These are phyloP conservation scores for Phorcus lineatus DNA, from an alignment of 2,888 invertebrate genomes.

Conservation along the genomic window DNA sequence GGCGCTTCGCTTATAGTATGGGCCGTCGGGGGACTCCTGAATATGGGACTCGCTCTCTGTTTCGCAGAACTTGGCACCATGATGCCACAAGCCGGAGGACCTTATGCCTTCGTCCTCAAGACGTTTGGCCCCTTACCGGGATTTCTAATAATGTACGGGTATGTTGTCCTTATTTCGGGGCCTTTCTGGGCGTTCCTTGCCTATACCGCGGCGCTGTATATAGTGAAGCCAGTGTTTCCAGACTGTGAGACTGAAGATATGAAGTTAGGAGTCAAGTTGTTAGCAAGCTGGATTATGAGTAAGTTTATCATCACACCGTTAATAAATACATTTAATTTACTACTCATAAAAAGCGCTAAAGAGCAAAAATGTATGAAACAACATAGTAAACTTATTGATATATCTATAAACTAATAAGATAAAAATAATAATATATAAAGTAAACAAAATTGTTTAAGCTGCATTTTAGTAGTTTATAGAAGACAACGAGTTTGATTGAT, in stretches of 20 bases:
- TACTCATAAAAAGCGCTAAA: too few relatives aligned
- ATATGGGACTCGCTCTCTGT: slow-evolving; percentile 78
- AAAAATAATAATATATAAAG: too few relatives aligned
- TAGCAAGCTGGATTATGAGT: slow-evolving; percentile 66
- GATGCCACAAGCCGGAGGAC: slow-evolving; percentile 87
- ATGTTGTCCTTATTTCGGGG: slow-evolving; percentile 68
- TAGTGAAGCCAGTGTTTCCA: slow-evolving; percentile 63
- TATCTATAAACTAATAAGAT: too few relatives aligned
- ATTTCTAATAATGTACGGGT: slow-evolving; percentile 79
- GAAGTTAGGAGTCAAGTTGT: slow-evolving; percentile 53
- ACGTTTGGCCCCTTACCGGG: slow-evolving; percentile 77
- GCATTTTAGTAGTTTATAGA: too few relatives aligned
- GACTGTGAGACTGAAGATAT: slow-evolving; percentile 55
- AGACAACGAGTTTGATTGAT: too few relatives aligned
- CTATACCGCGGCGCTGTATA: slow-evolving; percentile 75
- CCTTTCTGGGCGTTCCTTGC: slow-evolving; percentile 75
- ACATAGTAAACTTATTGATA: too few relatives aligned
- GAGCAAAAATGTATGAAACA: too few relatives aligned
- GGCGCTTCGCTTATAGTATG: slow-evolving; percentile 96
- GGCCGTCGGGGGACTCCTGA: slow-evolving; percentile 92
- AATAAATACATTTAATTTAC: background rate
- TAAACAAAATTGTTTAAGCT: too few relatives aligned
- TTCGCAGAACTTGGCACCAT: slow-evolving; percentile 89
- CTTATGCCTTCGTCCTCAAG: slow-evolving; percentile 82
- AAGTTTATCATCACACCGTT: slow-evolving; percentile 33